Conservation (phyloP, 2,797 vertebrate species). For the Darevskia mixta region DNA sequence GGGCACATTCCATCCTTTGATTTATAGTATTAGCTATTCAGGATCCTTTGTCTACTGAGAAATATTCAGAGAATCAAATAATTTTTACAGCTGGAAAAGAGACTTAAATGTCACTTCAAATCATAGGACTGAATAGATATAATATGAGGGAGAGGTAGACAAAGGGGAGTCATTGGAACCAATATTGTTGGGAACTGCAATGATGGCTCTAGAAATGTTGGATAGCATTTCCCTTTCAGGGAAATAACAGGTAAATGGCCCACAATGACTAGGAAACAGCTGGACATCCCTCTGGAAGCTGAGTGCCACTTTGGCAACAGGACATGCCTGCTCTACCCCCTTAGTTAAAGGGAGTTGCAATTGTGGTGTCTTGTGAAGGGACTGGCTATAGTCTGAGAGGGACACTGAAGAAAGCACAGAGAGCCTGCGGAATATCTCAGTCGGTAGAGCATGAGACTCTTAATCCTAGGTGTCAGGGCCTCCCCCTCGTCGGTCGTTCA, state of each 20-base stretch:
- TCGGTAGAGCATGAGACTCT: too few species aligned
- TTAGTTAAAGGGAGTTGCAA: neutral
- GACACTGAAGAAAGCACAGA: neutral
- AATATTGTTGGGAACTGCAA: neutral
- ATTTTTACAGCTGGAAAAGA: neutral
- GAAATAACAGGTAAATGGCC: neutral
- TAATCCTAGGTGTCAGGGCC: too few species aligned
- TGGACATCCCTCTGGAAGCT: constrained; percentile 10
- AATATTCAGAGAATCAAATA: neutral
- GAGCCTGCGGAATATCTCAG: too few species aligned
- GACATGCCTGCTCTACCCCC: too few species aligned
- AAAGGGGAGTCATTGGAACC: neutral
- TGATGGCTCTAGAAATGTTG: neutral
- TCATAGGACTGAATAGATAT: neutral
- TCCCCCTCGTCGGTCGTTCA: too few species aligned
- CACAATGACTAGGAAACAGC: neutral
- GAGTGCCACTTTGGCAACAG: neutral
- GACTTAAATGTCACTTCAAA: neutral
- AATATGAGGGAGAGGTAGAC: neutral
- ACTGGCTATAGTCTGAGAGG: neutral
- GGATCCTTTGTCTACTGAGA: neutral
- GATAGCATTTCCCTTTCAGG: neutral
- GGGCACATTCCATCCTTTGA: neutral
- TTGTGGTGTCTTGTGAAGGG: neutral
- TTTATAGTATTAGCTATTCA: constrained; percentile 30